A percentile compares a stretch with the other conserved stretches of the same genome.
Conservation (phyloP, 2,888 invertebrate genomes). For the Poecilus cupreus region DNA sequence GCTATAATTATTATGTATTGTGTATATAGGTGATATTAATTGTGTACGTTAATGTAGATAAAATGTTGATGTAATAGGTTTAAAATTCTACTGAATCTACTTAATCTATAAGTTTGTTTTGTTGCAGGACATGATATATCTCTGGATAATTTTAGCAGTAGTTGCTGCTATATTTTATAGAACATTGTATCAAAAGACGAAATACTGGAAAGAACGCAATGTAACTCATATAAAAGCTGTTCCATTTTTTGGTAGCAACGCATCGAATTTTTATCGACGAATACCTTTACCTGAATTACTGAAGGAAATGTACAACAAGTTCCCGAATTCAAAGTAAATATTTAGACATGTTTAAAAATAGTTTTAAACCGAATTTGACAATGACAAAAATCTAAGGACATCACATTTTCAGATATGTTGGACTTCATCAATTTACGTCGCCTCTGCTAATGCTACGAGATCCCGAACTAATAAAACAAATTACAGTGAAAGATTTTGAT, state of each 20-base stretch:
- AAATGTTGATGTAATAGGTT: too few relatives aligned
- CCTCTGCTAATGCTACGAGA: conserved; percentile 42
- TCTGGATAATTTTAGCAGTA: conserved; percentile 10
- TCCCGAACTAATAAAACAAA: conserved; percentile 51
- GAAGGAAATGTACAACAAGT: not conserved
- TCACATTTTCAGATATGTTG: conserved; percentile 47
- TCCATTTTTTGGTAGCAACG: conserved; percentile 45
- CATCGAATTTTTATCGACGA: not conserved
- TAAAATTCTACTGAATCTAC: not conserved
- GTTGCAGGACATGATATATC: conserved; percentile 17
- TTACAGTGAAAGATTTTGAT: conserved; percentile 53
- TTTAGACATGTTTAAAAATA: not conserved
- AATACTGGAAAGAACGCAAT: conserved; percentile 46
- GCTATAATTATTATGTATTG: not conserved
- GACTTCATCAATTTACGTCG: conserved; percentile 22
- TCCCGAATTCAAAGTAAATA: conserved; percentile 48
- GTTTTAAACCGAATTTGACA: not conserved
- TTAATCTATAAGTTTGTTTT: not conserved
- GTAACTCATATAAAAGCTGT: conserved; percentile 15
- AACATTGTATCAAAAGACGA: not conserved
- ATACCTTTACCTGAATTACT: not conserved
- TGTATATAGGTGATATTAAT: not conserved
- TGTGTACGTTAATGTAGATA: not conserved
- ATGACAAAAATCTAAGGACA: too few relatives aligned
- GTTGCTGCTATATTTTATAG: not conserved